Percentiles rank a stretch among this genome's conserved stretches.
Evolutionary conservation across 2,797 vertebrate genomes (phyloP).

Genomic region (Bovichtus diacanthus): DNA sequence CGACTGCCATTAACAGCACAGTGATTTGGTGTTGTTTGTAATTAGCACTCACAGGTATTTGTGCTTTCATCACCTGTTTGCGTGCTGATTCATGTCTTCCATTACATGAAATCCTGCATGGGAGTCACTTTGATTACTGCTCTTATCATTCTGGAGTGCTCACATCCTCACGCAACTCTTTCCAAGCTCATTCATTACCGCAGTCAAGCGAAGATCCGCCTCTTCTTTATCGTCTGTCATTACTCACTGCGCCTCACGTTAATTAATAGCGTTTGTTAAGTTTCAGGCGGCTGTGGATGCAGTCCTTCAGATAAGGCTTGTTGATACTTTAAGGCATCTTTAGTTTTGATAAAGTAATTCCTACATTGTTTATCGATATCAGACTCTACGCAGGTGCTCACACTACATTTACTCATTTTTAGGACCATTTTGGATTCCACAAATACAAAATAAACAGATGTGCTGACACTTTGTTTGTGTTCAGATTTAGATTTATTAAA

Average conservation of each 20-base stretch:
- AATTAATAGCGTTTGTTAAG: neutral
- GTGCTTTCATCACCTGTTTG: constrained; percentile 10
- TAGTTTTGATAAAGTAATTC: neutral
- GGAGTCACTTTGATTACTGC: constrained; percentile 35
- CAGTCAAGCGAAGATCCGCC: constrained; percentile 14
- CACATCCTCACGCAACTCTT: neutral
- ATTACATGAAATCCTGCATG: constrained; percentile 19
- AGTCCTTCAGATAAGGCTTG: neutral
- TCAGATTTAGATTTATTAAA: neutral
- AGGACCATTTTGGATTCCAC: neutral
- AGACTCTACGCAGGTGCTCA: neutral
- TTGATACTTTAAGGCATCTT: neutral
- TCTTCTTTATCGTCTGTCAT: constrained; percentile 2
- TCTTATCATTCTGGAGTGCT: constrained; percentile 15
- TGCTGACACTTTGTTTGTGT: neutral
- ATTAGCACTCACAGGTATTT: constrained; percentile 13
- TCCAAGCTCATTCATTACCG: constrained; percentile 17
- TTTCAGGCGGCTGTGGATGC: neutral
- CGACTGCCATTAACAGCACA: neutral
- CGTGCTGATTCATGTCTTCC: constrained; percentile 24
- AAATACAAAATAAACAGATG: neutral
- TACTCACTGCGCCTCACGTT: neutral
- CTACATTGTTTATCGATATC: neutral
- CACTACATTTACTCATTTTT: neutral
- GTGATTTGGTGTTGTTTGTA: constrained; percentile 4